phyloP scores from a whole-genome alignment of 2,113 vertebrate genomes.

The Psittacus erithacus region DNA sequence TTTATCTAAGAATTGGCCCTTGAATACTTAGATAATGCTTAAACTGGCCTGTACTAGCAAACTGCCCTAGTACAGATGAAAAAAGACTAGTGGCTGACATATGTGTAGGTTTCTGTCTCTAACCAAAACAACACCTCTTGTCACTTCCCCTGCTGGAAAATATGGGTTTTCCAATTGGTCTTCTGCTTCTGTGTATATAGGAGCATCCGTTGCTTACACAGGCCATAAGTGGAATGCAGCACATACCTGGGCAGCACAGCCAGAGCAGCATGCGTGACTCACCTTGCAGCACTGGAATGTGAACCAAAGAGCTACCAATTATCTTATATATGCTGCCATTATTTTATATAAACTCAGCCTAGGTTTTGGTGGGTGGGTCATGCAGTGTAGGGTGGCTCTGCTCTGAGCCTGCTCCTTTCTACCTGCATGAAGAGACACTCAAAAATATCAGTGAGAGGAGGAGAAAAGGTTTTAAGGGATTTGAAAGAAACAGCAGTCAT shows the following conservation, averaged over 20 bases:
- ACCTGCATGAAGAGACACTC: background rate
- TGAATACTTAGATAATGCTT: background rate
- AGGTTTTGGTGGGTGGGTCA: background rate
- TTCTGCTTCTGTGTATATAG: background rate
- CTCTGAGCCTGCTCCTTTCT: background rate
- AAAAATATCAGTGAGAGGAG: background rate
- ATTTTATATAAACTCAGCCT: background rate
- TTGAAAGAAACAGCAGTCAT: background rate
- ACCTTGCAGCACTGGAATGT: accelerated
- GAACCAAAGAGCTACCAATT: no score
- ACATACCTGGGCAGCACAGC: background rate
- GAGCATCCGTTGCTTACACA: background rate
- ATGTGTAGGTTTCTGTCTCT: no score
- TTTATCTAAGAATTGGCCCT: background rate
- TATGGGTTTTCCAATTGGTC: background rate
- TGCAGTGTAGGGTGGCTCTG: background rate
- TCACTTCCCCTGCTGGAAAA: background rate
- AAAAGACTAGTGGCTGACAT: background rate
- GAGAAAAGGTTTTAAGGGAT: background rate
- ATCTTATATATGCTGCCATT: background rate
- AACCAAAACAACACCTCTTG: background rate
- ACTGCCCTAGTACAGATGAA: background rate
- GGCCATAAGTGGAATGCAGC: background rate
- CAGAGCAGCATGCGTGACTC: background rate
- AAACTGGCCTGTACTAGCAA: background rate